These are phyloP conservation scores for Porites rus DNA, from an alignment of 92 coral and sea anemone genomes.

Conservation along the genomic window DNA sequence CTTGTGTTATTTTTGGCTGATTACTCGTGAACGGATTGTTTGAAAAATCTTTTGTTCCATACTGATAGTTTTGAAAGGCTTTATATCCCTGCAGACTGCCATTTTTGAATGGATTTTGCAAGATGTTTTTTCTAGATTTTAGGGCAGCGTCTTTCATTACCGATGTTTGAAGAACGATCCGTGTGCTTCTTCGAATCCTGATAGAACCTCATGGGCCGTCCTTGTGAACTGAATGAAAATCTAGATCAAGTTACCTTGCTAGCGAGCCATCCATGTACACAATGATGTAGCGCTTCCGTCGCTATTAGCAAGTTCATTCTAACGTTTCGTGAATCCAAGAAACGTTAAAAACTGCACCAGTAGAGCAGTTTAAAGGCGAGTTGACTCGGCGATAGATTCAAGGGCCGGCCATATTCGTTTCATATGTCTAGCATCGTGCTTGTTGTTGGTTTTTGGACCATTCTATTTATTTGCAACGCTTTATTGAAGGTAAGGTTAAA, in stretches of 20 bases:
- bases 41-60: slow-evolving; percentile 1
- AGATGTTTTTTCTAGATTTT: not conserved
- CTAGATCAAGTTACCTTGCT: not conserved
- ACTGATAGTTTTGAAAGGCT: slow-evolving; percentile 1
- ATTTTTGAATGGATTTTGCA: slow-evolving; percentile 1
- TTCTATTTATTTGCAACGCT: slow-evolving; percentile 77
- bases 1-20: slow-evolving; percentile 5
- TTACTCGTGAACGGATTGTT: not conserved
- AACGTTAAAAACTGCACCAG: not conserved
- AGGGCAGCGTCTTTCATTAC: not conserved
- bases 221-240: not conserved
- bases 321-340: not conserved
- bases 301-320: not conserved
- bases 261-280: not conserved
- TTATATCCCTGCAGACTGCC: not conserved
- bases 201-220: not conserved
- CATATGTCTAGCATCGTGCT: slow-evolving; percentile 71
- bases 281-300: not conserved
- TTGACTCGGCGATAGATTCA: not conserved
- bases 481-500: slow-evolving; percentile 70
- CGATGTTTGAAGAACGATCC: not conserved
- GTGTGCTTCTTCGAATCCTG: too few species aligned
- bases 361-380: not conserved
- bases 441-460: slow-evolving; percentile 79
- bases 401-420: not conserved